Conservation (phyloP, 2,113 vertebrate genomes). For the Gila orcuttii region DNA sequence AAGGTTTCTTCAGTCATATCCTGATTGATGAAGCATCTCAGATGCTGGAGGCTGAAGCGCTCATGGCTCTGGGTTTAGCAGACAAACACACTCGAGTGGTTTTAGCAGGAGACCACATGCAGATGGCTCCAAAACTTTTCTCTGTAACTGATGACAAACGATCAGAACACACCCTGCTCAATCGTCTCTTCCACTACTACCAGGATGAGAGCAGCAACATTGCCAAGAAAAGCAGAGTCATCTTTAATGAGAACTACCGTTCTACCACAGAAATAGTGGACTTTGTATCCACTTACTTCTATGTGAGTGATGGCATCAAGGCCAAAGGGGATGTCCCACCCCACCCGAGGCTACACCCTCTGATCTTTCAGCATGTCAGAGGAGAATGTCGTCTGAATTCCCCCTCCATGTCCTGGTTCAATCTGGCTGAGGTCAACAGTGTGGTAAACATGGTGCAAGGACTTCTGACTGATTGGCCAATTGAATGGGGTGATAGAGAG, state of each 20-base stretch:
- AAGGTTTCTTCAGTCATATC: conserved; percentile 87
- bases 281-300: conserved; percentile 87
- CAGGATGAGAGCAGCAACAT: conserved; percentile 73
- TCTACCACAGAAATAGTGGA: conserved; percentile 83
- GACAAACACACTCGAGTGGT: conserved; percentile 69
- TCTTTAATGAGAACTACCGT: conserved; percentile 90
- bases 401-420: conserved; percentile 80
- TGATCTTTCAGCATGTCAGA: conserved; percentile 82
- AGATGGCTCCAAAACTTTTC: conserved; percentile 86
- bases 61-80: conserved; percentile 75
- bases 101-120: conserved; percentile 78
- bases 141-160: conserved; percentile 70
- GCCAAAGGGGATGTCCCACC: conserved; percentile 75
- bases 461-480: conserved; percentile 77
- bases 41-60: conserved; percentile 85
- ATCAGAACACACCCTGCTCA: conserved; percentile 82
- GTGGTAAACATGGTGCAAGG: conserved; percentile 79
- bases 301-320: conserved; percentile 77
- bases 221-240: conserved; percentile 78
- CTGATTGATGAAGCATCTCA: conserved; percentile 92
- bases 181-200: conserved; percentile 85
- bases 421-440: conserved; percentile 73
- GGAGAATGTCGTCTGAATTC: conserved; percentile 76
- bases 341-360: conserved; percentile 73
- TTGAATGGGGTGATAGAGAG: conserved; percentile 77